Evolutionary conservation across 2,113 vertebrate species (phyloP), one percentile per base, ranked within the genome.

Genomic region (Gorsachius goisagi): DNA sequence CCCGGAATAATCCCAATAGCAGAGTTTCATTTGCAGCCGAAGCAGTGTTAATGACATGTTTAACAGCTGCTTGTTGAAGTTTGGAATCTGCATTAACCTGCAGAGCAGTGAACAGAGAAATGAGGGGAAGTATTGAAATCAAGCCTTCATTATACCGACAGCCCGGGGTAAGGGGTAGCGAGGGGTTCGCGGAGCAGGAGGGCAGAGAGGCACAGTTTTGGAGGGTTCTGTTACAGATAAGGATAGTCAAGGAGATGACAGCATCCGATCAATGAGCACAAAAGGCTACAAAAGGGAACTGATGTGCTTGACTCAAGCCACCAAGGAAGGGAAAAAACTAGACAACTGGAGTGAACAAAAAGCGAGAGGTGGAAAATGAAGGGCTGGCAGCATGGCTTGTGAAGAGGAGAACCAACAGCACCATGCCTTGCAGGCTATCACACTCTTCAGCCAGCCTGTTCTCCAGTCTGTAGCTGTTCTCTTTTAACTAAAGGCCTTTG

Each of bases 71-170:
- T 98, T 98, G 98, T 98, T 98, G 98, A 98, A 98, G 98, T 98
- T 98, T 98, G 97, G 98, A 98, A 98, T 98, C 98, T 98, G 98
- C 98, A 98, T 99, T 99, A 99, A 98, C 98, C 98, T 98, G 95
- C 97, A 97, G 98, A 98, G 98, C 98, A 97, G 96, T 97, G 98
- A 98, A 98, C 96, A 98, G 98, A 98, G 97, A 98, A 98, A 98
- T 97, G 97, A 98, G 95, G 97, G 95, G 96, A 97, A 96, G 97
- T 94, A 98, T 95, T 98, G 98, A 98, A 98, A 98, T 99, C 98
- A 98, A 98, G 97, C 97, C 97, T 98, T 98, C 98, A 98, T 98
- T 98, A 99, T 98, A 93, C 97, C 80, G 89, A 97, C 97, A 98
- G 97, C 93, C 94, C 96, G 93, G 98, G 97, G 97, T 98, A 96